These are phyloP conservation scores for Ostrea edulis DNA, from an alignment of 1,140 invertebrate species.

Conservation along the genomic window DNA sequence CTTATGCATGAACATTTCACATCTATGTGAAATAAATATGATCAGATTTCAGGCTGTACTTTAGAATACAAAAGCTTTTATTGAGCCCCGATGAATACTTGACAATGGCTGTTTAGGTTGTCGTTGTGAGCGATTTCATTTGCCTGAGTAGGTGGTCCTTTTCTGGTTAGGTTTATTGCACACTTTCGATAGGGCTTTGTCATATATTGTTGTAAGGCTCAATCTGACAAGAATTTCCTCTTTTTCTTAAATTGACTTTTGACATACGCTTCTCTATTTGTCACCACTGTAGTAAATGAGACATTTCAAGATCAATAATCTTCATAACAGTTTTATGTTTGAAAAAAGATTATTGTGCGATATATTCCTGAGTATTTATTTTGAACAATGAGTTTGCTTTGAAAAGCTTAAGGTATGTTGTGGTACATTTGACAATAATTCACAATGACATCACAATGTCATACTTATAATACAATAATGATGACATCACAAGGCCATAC, in stretches of 20 bases:
- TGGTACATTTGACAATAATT: no score
- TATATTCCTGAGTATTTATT: no score
- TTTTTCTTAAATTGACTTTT: neutral
- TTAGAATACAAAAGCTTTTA: conserved; percentile 22
- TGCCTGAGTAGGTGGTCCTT: neutral
- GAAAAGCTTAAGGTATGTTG: no score
- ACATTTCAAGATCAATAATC: no score
- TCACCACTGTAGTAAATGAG: no score
- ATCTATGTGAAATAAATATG: neutral
- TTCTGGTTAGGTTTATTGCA: neutral
- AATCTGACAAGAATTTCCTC: neutral
- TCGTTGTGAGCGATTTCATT: neutral
- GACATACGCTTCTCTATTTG: neutral
- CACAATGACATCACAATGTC: no score
- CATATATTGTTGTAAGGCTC: neutral
- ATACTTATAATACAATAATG: no score
- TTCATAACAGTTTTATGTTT: no score
- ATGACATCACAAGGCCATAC: no score
- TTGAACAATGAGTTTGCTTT: no score
- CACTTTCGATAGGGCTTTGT: neutral
- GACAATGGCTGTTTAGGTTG: neutral
- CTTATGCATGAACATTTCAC: conserved; percentile 4
- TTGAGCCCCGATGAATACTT: conserved; percentile 15
- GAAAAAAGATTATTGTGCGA: no score
- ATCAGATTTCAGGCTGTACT: conserved; percentile 29